Base-by-base conservation (phyloP, 92 coral and sea anemone genomes). In the Heliopora coerulea region DNA sequence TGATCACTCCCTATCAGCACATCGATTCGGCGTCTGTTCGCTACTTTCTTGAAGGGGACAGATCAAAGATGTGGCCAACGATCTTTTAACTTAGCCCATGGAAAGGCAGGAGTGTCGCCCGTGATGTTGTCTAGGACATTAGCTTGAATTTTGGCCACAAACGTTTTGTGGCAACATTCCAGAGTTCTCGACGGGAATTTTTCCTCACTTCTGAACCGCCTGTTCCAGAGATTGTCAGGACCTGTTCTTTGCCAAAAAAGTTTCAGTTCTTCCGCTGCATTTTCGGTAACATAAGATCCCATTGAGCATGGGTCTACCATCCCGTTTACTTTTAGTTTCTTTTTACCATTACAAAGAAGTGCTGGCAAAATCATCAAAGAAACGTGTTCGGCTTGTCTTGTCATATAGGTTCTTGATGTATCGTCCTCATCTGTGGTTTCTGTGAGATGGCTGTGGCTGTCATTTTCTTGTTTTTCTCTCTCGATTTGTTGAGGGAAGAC, bases 241-340 rank as follows among this genome's bases (percentile, higher is more conserved):
- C 65, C 56, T 73, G 75, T 18, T 40, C 28, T 42, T 82, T 62
- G 17, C 81, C 86, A 15, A 49, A 65, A n/a, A 35, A 82, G 32
- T 40, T 56, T 30, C 0, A 81, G 80, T 42, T 81, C 80, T 54
- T 83, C 57, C 10, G 67, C 61, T 34, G 82, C 85, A 41, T 30
- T 73, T 49, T 81, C 77, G n/a, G 82, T 74, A 7, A 82, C 75
- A 76, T 75, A 82, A 56, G 86, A 49, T 25, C 74, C 81, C 6
- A 76, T 81, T 29, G 85, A 82, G 56, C 85, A 80, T 21, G 81
- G 88, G 78, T 84, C 88, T 58, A 84, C 35, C 88, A 79, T 84
- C 56, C 73, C 88, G 73, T 84, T 84, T 12, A 79, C 84, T 35
- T 48, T 65, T 64, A 84, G 60, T 62, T 74, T 80, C 62, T 73